Percentiles rank a stretch among this genome's conserved stretches.
phyloP scores from a whole-genome alignment of 2,888 invertebrate genomes.

The Lycaena phlaeas region DNA sequence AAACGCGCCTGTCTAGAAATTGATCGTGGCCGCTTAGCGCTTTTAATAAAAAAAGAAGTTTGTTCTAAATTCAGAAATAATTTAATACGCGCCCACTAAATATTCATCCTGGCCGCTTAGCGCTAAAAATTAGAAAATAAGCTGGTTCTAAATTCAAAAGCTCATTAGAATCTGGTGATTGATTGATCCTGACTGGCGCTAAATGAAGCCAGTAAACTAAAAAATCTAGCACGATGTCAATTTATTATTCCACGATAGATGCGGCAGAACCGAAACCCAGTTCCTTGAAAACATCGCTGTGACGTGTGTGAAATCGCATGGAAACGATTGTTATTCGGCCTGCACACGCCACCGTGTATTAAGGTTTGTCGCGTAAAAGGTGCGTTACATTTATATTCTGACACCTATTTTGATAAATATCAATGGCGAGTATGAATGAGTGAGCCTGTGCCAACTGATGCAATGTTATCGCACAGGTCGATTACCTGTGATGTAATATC shows the following conservation, averaged over 20 bases:
- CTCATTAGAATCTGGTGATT: too few relatives aligned
- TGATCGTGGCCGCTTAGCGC: too few relatives aligned
- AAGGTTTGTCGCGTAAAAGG: conserved; percentile 16
- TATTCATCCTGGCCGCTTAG: too few relatives aligned
- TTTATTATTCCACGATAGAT: not conserved
- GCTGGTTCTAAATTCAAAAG: too few relatives aligned
- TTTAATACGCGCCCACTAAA: too few relatives aligned
- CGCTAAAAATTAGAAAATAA: too few relatives aligned
- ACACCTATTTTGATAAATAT: conserved; percentile 13
- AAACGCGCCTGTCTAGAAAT: too few relatives aligned
- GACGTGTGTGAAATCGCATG: conserved; percentile 47
- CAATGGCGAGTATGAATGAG: conserved; percentile 10
- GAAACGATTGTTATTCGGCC: conserved; percentile 42
- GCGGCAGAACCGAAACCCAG: not conserved
- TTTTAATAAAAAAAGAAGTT: too few relatives aligned
- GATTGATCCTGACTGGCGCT: too few relatives aligned
- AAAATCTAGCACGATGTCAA: too few relatives aligned
- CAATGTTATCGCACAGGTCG: conserved; percentile 8
- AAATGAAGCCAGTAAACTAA: too few relatives aligned
- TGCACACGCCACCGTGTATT: conserved; percentile 35
- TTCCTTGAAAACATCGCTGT: conserved; percentile 16
- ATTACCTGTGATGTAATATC: conserved; percentile 1
- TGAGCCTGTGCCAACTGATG: not conserved
- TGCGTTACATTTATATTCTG: conserved; percentile 19
- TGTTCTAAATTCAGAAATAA: too few relatives aligned